A percentile compares a stretch with the other conserved stretches of the same genome.
These are phyloP conservation scores for Okapia johnstoni DNA, from an alignment of 2,113 vertebrate genomes.

Conservation along the genomic window DNA sequence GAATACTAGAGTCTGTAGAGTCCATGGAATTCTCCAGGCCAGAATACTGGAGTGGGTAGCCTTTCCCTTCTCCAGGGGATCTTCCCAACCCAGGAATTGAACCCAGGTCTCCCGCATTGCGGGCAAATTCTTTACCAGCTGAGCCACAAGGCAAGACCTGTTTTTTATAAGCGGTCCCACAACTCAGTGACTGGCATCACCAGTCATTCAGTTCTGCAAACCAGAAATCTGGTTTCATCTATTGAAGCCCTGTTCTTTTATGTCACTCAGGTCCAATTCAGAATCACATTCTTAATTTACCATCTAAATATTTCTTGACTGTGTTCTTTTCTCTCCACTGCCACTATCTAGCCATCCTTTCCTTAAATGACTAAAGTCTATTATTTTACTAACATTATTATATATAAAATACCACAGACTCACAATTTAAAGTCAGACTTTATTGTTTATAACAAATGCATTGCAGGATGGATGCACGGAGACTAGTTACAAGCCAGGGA, in stretches of 20 bases:
- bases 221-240: background rate
- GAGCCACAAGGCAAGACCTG: background rate
- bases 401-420: background rate
- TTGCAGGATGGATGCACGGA: background rate
- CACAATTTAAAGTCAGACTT: background rate
- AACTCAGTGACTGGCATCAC: background rate
- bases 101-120: background rate
- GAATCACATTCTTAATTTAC: background rate
- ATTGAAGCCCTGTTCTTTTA: background rate
- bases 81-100: background rate
- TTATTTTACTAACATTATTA: background rate
- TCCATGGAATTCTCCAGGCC: too few species aligned
- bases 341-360: background rate
- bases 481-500: background rate
- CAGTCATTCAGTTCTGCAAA: background rate
- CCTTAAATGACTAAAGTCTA: background rate
- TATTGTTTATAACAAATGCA: background rate
- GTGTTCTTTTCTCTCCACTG: background rate
- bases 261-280: background rate
- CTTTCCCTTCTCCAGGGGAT: background rate
- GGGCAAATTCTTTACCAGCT: background rate
- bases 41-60: background rate
- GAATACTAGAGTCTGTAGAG: background rate
- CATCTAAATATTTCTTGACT: background rate
- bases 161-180: background rate